A percentile compares a stretch with the other conserved stretches of the same genome.
phyloP scores from a whole-genome alignment of 2,797 vertebrate species.

The Cheracebus regulus region DNA sequence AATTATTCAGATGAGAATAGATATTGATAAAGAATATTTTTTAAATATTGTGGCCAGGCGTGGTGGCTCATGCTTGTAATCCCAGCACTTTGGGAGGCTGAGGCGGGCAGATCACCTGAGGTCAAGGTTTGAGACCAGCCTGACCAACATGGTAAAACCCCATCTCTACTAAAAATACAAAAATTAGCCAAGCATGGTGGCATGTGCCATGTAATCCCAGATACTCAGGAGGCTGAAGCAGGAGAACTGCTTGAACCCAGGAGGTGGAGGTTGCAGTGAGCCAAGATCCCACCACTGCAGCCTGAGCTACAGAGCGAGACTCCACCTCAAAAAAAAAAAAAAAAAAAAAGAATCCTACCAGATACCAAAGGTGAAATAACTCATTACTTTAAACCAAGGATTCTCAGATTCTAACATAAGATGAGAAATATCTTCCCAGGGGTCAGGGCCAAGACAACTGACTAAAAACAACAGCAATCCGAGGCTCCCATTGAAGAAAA shows the following conservation, averaged over 20 bases:
- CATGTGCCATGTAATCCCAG: background rate
- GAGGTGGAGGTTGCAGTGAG: background rate
- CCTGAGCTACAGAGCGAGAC: background rate
- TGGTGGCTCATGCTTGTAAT: background rate
- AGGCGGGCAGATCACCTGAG: background rate
- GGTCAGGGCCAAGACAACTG: background rate
- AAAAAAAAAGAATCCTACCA: background rate
- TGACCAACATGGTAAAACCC: background rate
- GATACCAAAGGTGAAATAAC: constrained; percentile 6
- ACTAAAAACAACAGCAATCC: background rate
- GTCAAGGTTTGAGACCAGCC: background rate
- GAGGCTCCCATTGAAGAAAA: background rate
- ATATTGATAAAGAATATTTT: constrained; percentile 6
- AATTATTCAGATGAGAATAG: background rate
- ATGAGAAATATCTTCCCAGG: background rate
- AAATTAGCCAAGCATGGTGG: background rate
- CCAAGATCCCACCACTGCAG: background rate
- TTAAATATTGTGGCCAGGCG: background rate
- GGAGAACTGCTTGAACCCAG: background rate
- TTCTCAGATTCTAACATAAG: background rate
- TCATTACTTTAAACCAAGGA: background rate
- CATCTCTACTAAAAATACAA: background rate
- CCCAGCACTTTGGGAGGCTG: background rate
- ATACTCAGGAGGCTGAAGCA: background rate
- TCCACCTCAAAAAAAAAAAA: background rate